Base-by-base conservation (phyloP, 2,113 vertebrate genomes). In the Grallaria varia region DNA sequence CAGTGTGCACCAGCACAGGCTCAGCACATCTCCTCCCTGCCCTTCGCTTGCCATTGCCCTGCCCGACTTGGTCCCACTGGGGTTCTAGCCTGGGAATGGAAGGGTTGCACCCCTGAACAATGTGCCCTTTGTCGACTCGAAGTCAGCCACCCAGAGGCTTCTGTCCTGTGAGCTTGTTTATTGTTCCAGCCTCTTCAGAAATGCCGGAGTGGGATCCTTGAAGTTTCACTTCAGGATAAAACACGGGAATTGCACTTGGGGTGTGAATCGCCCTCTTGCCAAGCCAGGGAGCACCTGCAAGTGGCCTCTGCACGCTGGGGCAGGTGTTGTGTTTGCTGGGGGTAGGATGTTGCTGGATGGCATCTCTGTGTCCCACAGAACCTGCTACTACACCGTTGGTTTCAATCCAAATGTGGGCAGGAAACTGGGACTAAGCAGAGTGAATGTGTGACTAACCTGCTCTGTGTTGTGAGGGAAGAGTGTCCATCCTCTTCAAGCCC, bases 381-480 rank as follows among this genome's bases (percentile, higher is more conserved):
- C 60, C 42, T 12, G 4, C 30, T 42, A 1, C 8, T 4, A 2
- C 0, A 0, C 21, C 6, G 18, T 25, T 12, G 9, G 47, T 30
- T 31, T 10, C 0, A 35, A 28, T 21, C 60, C 2, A 1, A 3
- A 8, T 24, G 5, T 12, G 8, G 33, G 8, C 31, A 47, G 47
- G 39, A 55, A 89, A 11, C 4, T 16, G 33, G 35, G 64, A 52
- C 42, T 7, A 6, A 63, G 59, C 37, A 42, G 62, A n/a, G 23
- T 33, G 52, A 59, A 40, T 62, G 11, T 55, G 55, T 18, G 42
- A 39, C 33, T 58, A 59, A 52, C 18, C 37, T 58, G 19, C 55
- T 74, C 25, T 62, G 50, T 25, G 12, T 33, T 6, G 1, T 9
- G 5, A 79, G 25, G 30, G 53, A 24, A 63, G 33, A 23, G 25